Conservation (phyloP, 2,888 invertebrate species). For the Dasysyrphus albostriatus region DNA sequence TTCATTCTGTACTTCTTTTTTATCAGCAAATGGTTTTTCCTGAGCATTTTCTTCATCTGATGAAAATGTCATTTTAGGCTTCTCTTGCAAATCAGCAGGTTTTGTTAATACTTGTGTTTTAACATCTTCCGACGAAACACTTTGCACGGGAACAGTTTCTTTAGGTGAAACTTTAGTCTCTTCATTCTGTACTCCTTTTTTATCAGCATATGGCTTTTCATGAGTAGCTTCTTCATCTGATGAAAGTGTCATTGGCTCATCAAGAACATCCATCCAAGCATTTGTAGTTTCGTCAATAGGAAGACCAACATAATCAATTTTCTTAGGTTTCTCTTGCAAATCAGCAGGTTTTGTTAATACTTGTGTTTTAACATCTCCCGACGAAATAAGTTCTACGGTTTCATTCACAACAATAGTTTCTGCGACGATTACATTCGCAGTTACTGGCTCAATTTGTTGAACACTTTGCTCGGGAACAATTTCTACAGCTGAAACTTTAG, state of each 20-base stretch:
- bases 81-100: no score
- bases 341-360: background rate
- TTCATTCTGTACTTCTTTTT: conserved; percentile 71
- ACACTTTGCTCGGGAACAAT: background rate
- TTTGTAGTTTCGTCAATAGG: conserved; percentile 79
- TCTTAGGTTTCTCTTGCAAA: background rate
- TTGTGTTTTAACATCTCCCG: background rate
- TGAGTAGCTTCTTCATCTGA: conserved; percentile 79
- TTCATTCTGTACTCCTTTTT: conserved; percentile 1
- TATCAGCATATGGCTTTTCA: conserved; percentile 29
- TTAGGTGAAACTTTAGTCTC: conserved; percentile 68
- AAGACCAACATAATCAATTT: conserved; percentile 77
- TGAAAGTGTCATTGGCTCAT: conserved; percentile 80
- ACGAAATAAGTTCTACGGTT: background rate
- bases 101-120: no score
- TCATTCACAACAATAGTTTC: background rate
- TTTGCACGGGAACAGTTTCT: background rate
- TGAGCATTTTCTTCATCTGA: conserved; percentile 58
- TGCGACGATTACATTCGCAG: background rate
- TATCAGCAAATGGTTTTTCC: background rate
- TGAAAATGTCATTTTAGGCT: conserved; percentile 36
- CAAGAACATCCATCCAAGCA: conserved; percentile 80
- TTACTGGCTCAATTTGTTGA: background rate
- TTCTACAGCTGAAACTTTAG: background rate
- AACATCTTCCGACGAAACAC: no score